phyloP scores from a whole-genome alignment of 2,797 vertebrate species.

The Gephyroberyx darwinii region DNA sequence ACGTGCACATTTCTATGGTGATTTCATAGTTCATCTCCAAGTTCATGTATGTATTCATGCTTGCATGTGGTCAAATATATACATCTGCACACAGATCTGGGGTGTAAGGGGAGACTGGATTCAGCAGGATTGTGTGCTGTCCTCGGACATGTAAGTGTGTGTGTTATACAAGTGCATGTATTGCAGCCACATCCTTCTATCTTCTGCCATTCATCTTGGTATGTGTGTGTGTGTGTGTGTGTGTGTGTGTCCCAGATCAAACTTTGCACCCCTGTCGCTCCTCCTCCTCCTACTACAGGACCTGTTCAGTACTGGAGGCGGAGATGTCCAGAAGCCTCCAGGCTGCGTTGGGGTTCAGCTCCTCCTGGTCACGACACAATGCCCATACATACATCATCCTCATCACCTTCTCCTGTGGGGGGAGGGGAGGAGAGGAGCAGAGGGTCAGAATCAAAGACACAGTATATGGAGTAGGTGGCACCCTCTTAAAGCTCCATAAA shows the following conservation, averaged over 20 bases:
- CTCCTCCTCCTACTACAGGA: constrained; percentile 58
- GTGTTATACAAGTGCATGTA: constrained; percentile 25
- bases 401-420: constrained; percentile 91
- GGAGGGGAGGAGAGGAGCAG: constrained; percentile 8
- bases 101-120: constrained; percentile 7
- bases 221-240: constrained; percentile 22
- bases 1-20: constrained; percentile 26
- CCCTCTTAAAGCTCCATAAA: not conserved
- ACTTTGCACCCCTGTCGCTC: constrained; percentile 10
- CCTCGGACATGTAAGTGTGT: constrained; percentile 16
- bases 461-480: not conserved
- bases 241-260: constrained; percentile 14
- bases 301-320: constrained; percentile 92
- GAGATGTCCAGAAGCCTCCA: constrained; percentile 97
- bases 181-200: constrained; percentile 37
- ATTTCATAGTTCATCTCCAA: constrained; percentile 12
- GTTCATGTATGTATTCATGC: constrained; percentile 7
- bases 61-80: constrained; percentile 9
- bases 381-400: constrained; percentile 97
- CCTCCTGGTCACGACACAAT: constrained; percentile 93
- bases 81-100: constrained; percentile 27
- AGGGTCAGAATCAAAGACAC: constrained; percentile 23
- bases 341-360: constrained; percentile 92
- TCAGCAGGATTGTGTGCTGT: constrained; percentile 25
- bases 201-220: constrained; percentile 22